Conservation (phyloP, 2,113 vertebrate genomes). For the Eira barbara region DNA sequence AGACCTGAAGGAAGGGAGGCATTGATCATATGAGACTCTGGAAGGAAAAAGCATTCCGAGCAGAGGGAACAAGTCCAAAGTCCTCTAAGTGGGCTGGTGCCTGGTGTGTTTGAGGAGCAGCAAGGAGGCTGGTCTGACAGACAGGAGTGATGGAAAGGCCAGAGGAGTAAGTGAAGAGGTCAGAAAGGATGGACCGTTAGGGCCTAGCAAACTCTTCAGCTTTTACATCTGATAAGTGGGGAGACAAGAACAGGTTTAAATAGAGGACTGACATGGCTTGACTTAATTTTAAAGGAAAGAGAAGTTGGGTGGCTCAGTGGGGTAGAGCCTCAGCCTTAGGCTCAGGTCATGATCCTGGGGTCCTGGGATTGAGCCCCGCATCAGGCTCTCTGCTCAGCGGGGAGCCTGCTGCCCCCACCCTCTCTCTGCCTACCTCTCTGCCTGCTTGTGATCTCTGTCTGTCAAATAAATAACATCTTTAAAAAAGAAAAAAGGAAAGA, state of each 20-base stretch:
- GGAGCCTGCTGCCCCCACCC: too few species aligned
- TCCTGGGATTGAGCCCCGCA: too few species aligned
- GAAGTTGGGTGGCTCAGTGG: too few species aligned
- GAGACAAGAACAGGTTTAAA: neutral
- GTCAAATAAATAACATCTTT: too few species aligned
- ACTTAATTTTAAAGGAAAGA: neutral
- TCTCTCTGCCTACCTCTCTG: too few species aligned
- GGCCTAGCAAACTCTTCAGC: neutral
- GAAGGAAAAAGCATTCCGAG: neutral
- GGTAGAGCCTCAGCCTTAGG: too few species aligned
- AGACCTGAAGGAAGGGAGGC: neutral
- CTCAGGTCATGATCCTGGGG: too few species aligned
- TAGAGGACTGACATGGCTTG: neutral
- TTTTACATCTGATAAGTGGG: neutral
- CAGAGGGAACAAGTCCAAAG: neutral
- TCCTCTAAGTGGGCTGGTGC: neutral
- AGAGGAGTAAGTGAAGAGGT: neutral
- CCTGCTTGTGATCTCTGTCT: too few species aligned
- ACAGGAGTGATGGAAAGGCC: neutral
- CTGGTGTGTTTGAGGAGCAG: neutral
- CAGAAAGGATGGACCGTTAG: neutral
- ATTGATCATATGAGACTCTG: neutral
- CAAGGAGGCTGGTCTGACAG: neutral
- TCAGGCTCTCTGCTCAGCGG: too few species aligned
- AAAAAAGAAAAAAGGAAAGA: neutral